A percentile compares a stretch with the other conserved stretches of the same genome.
These are phyloP conservation scores for Neodon shergylaensis DNA, from an alignment of 2,113 vertebrate genomes.

Conservation along the genomic window DNA sequence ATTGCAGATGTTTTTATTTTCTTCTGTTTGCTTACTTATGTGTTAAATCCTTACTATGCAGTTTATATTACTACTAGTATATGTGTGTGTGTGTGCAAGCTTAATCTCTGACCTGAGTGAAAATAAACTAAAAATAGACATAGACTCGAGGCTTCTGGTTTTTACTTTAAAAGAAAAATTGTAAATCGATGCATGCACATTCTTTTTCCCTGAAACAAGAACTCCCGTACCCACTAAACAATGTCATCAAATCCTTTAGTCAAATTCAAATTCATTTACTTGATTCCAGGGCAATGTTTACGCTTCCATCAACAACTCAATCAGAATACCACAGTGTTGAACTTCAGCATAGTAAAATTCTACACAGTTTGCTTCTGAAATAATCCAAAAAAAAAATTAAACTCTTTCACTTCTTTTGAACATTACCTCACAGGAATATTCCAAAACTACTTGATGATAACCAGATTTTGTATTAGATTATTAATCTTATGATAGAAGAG, in stretches of 20 bases:
- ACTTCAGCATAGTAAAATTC: neutral
- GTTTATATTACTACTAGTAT: neutral
- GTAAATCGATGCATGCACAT: neutral
- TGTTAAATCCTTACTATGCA: neutral
- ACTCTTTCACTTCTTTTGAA: neutral
- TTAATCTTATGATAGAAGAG: neutral
- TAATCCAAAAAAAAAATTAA: neutral
- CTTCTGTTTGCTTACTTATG: neutral
- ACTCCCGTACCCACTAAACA: neutral
- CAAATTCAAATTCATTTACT: conserved; percentile 20
- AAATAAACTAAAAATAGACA: conserved; percentile 27
- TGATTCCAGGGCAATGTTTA: neutral
- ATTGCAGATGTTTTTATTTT: neutral
- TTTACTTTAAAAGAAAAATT: conserved; percentile 1
- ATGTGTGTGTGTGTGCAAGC: neutral
- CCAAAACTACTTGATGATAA: neutral
- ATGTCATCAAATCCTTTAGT: neutral
- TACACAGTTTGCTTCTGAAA: neutral
- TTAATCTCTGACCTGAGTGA: neutral
- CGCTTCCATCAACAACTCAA: neutral
- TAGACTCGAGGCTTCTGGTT: neutral
- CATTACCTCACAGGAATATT: neutral
- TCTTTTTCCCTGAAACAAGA: neutral
- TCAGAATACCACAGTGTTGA: neutral
- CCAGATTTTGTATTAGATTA: neutral